Conservation (phyloP, 2,113 vertebrate species). For the Cheirogaleus medius region DNA sequence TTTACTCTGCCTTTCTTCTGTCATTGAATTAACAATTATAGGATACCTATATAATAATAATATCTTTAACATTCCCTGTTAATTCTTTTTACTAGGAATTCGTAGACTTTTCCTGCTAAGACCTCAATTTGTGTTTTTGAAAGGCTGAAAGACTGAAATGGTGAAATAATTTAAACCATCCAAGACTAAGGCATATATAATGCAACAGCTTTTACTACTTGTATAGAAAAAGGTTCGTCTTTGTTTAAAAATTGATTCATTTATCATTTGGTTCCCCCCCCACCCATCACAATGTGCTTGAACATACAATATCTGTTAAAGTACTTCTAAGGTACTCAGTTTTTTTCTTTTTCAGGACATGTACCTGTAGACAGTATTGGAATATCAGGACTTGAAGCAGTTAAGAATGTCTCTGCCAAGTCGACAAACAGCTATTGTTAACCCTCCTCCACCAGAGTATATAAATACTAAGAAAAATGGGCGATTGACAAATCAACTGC, state of each 20-base stretch:
- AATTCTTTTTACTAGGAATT: constrained; percentile 51
- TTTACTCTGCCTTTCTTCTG: constrained; percentile 4
- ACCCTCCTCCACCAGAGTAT: constrained; percentile 92
- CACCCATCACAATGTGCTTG: background rate
- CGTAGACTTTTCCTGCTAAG: constrained; percentile 56
- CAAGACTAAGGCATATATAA: constrained; percentile 42
- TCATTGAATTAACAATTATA: background rate
- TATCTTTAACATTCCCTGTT: constrained; percentile 31
- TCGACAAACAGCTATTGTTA: constrained; percentile 81
- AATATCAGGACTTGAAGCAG: constrained; percentile 38
- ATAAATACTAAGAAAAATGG: constrained; percentile 87
- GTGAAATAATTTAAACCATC: constrained; percentile 58
- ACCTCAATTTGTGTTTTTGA: constrained; percentile 58
- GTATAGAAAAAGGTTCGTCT: constrained; percentile 47
- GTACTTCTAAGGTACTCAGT: background rate
- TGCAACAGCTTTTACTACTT: constrained; percentile 55
- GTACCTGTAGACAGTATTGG: constrained; percentile 38
- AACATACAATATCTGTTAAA: background rate
- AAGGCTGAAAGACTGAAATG: constrained; percentile 54
- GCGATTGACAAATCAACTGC: constrained; percentile 92
- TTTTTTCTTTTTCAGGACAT: constrained; percentile 46
- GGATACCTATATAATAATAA: background rate
- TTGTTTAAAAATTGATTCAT: constrained; percentile 19
- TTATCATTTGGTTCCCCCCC: background rate
- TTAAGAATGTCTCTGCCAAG: constrained; percentile 86